These are phyloP conservation scores for Oncopodura yosiiana DNA, from an alignment of 1,140 invertebrate genomes.

Conservation along the genomic window DNA sequence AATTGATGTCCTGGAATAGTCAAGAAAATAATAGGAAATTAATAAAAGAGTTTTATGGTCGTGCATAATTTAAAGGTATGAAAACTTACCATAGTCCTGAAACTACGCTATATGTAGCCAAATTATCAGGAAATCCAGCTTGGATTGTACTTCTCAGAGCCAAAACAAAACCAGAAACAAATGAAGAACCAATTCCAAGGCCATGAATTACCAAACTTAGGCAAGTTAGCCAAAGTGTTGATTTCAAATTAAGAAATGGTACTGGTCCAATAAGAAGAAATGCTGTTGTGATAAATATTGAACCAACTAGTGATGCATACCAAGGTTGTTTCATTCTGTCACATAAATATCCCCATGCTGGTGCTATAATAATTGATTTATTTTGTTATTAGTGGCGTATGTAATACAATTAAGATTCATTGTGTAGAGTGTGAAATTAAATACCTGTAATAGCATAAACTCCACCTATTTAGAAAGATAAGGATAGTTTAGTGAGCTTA, in stretches of 20 bases:
- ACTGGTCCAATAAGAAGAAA: slow-evolving; percentile 65
- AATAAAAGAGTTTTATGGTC: too few relatives aligned
- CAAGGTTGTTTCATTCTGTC: slow-evolving; percentile 55
- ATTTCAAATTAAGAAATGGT: slow-evolving; percentile 54
- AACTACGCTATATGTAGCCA: slow-evolving; percentile 71
- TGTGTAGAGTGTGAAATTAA: not conserved
- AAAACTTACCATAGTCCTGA: slow-evolving; percentile 76
- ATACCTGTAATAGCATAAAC: not conserved
- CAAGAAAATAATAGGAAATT: too few relatives aligned
- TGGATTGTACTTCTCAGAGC: slow-evolving; percentile 65
- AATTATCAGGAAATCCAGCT: slow-evolving; percentile 64
- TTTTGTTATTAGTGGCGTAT: not conserved
- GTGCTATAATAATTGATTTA: slow-evolving; percentile 46
- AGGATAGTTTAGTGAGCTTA: not conserved
- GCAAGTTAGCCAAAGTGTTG: slow-evolving; percentile 55
- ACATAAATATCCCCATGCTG: slow-evolving; percentile 69
- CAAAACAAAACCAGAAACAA: slow-evolving; percentile 69
- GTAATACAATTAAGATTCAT: not conserved
- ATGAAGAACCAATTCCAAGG: slow-evolving; percentile 64
- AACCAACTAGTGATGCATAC: slow-evolving; percentile 55
- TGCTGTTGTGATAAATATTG: slow-evolving; percentile 52
- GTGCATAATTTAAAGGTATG: too few relatives aligned
- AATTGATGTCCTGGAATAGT: too few relatives aligned
- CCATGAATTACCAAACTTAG: slow-evolving; percentile 62
- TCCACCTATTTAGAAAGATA: not conserved